Evolutionary conservation across 2,113 vertebrate species (phyloP), one percentile per base, ranked within the genome.

Genomic region (Emydocephalus ijimae): DNA sequence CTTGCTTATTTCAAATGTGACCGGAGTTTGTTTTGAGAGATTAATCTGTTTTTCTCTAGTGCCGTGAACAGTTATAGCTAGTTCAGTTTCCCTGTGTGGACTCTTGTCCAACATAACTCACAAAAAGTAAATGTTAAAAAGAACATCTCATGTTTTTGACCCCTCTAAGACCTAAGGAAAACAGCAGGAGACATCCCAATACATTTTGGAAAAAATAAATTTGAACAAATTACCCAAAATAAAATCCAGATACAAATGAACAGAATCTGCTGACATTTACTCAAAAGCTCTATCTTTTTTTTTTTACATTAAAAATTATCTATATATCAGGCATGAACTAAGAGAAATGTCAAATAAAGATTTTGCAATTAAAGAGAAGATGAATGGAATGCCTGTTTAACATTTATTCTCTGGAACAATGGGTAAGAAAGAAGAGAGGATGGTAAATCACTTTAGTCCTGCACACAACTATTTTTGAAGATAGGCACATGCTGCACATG

Each of bases 91-190:
- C 43, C 34, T 94, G 95, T 74, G 6, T 97, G 96, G 2, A 94
- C 94, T 87, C 92, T 10, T 97, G 96, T 97, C 97, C 97, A 95
- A 94, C 96, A 89, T 94, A 85, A 74, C 15, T 74, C 69, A 74
- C 5, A 39, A 5, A 74, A 74, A 74, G n/a, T 34, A 74, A 34
- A 34, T 0, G 15, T 74, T 18, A 74, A 18, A 74, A 34, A 74
- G 15, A 34, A 74, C 15, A 20, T 74, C 5, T 18, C n/a, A 29
- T 4, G 95, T 96, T 97, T 97, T 98, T 98, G 96, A 97, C 90
- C 89, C 94, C 93, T 97, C 96, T 96, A n/a, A 96, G 95, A 97
- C 97, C 95, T 97, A 97, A 97, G 97, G 97, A 96, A 97, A 97
- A 96, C 95, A 93, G 93, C 94, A 96, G 95, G 94, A 96, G 95